Evolutionary conservation across 2,113 vertebrate genomes (phyloP), one percentile per base, ranked within the genome.

Genomic region (Megaceryle maxima): DNA sequence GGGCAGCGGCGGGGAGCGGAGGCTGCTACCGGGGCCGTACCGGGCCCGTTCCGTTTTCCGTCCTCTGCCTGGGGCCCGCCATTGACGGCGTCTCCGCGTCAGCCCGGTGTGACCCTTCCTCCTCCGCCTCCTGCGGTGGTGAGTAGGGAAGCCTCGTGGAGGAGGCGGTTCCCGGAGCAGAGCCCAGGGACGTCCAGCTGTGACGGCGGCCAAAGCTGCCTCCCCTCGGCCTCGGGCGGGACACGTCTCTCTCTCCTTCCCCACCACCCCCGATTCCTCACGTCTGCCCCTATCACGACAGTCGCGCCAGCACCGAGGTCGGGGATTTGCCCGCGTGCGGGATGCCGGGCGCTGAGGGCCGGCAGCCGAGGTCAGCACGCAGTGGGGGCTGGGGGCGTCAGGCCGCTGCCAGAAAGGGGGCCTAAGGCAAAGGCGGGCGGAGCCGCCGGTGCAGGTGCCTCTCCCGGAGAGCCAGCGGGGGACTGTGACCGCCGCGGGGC

Each of bases 141-240:
- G 96, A 96, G 94, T 93, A 94, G 87, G 63, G 76, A 35, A 79
- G 84, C 67, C 25, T 26, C 35, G 18, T 7, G 48, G 73, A 87
- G 50, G 81, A 89, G 43, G 35, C 16, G 1, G 26, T 29, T 31
- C 12, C 8, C 25, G 10, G 9, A 13, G 46, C 41, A 18, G 25
- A 16, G 7, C 16, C 14, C 10, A 3, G 10, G 43, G 66, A 4
- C 19, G 31, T 5, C 22, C 37, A 3, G 67, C 46, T 17, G 35
- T 16, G 33, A 39, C 12, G 59, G 50, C 8, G 33, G 50, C 19
- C 24, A 1, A 9, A 59, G 43, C 41, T 31, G 33, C n/a, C 4
- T 4, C 10, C 7, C 24, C 57, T 17, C 7, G 15, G 1, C 3
- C 12, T 13, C 19, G 4, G 15, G 17, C 16, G 28, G 46, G 31